phyloP scores from a whole-genome alignment of 1,140 invertebrate genomes.

The Drosophila sucinea region DNA sequence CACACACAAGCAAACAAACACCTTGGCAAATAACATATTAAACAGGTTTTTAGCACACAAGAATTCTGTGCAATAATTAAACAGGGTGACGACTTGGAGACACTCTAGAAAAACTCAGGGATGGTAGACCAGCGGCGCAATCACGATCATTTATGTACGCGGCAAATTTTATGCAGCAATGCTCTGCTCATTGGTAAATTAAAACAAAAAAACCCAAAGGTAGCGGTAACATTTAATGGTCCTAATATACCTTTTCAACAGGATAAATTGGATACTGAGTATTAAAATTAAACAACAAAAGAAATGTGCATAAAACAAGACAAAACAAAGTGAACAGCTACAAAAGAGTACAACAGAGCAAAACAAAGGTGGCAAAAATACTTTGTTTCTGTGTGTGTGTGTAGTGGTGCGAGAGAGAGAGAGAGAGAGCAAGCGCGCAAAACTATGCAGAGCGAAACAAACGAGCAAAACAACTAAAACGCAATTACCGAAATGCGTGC shows the following conservation, averaged over 20 bases:
- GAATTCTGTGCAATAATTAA: neutral
- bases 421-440: slow-evolving; percentile 7
- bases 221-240: too few species aligned
- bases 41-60: slow-evolving; percentile 66
- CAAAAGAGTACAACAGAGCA: slow-evolving; percentile 65
- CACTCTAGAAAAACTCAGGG: neutral
- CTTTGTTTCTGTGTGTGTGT: slow-evolving; percentile 5
- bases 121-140: too few species aligned
- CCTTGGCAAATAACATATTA: slow-evolving; percentile 39
- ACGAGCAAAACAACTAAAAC: slow-evolving; percentile 79
- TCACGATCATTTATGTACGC: too few species aligned
- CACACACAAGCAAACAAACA: slow-evolving; percentile 27
- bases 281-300: slow-evolving; percentile 32
- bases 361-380: slow-evolving; percentile 64
- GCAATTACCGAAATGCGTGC: slow-evolving; percentile 46
- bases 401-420: neutral
- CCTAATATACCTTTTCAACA: neutral
- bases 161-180: too few species aligned
- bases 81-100: neutral
- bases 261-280: neutral
- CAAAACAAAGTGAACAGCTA: slow-evolving; percentile 40
- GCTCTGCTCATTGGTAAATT: too few species aligned
- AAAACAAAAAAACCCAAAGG: too few species aligned
- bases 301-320: slow-evolving; percentile 58
- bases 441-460: slow-evolving; percentile 68